Evolutionary conservation across 2,888 invertebrate species (phyloP).

Genomic region (Eristalis intricaria): DNA sequence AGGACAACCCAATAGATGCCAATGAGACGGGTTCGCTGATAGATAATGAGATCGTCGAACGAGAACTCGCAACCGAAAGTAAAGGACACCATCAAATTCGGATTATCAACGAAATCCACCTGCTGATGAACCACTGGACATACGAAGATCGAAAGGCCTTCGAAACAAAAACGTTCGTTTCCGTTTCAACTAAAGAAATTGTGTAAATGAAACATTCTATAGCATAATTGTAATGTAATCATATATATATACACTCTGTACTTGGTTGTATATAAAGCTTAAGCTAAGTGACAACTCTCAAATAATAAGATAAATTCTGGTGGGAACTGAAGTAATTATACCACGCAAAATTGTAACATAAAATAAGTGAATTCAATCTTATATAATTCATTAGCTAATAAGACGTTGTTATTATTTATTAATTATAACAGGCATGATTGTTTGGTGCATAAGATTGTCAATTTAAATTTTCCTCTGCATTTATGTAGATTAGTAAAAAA

Average conservation of each 20-base stretch:
- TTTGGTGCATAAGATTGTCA: too few species aligned
- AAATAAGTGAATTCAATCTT: too few species aligned
- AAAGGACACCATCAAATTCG: not conserved
- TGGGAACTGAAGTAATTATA: too few species aligned
- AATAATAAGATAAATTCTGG: too few species aligned
- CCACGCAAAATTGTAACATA: too few species aligned
- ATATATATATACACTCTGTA: not conserved
- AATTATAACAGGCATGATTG: too few species aligned
- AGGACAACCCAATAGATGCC: not conserved
- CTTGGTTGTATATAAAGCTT: too few species aligned
- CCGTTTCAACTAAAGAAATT: not conserved
- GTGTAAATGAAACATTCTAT: not conserved
- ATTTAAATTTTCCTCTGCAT: too few species aligned
- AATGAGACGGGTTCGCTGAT: not conserved
- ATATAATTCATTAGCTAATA: too few species aligned
- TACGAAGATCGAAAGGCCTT: not conserved
- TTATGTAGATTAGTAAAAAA: too few species aligned
- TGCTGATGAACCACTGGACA: not conserved
- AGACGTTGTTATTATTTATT: too few species aligned
- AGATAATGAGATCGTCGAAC: not conserved
- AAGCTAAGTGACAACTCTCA: too few species aligned
- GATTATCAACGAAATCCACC: not conserved
- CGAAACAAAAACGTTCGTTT: not conserved
- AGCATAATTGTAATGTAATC: not conserved
- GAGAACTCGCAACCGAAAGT: not conserved